Conservation (phyloP, 2,797 vertebrate species). For the Martes flavigula region DNA sequence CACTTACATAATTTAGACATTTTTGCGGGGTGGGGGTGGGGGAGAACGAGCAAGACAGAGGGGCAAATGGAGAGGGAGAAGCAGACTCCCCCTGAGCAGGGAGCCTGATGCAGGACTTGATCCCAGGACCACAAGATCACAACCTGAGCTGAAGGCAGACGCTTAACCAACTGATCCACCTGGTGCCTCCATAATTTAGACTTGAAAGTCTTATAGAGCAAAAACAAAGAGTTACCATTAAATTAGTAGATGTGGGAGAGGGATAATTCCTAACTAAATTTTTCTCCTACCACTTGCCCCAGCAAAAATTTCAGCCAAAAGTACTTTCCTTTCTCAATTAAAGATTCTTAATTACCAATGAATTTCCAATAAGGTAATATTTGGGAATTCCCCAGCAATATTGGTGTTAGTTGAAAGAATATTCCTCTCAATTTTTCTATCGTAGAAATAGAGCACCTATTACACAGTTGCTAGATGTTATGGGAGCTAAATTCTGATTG, state of each 20-base stretch:
- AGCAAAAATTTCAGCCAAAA: conserved; percentile 1
- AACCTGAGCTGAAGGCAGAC: neutral
- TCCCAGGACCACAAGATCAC: neutral
- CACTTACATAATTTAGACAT: neutral
- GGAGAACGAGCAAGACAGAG: too few species aligned
- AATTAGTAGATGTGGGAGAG: neutral
- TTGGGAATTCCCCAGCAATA: neutral
- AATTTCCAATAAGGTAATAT: neutral
- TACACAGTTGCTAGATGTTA: neutral
- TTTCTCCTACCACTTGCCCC: neutral
- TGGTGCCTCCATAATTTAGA: neutral
- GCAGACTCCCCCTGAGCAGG: neutral
- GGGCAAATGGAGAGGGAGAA: neutral
- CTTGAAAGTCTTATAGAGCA: neutral
- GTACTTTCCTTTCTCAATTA: neutral
- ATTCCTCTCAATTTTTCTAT: neutral
- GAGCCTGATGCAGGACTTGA: neutral
- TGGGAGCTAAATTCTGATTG: neutral
- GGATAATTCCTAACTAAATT: neutral
- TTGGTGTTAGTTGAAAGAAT: neutral
- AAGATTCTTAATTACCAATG: neutral
- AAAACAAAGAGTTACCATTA: neutral
- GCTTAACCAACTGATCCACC: neutral
- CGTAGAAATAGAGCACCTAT: neutral
- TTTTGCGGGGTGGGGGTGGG: too few species aligned